Conservation (phyloP, 2,113 vertebrate species). For the Cariama cristata region DNA sequence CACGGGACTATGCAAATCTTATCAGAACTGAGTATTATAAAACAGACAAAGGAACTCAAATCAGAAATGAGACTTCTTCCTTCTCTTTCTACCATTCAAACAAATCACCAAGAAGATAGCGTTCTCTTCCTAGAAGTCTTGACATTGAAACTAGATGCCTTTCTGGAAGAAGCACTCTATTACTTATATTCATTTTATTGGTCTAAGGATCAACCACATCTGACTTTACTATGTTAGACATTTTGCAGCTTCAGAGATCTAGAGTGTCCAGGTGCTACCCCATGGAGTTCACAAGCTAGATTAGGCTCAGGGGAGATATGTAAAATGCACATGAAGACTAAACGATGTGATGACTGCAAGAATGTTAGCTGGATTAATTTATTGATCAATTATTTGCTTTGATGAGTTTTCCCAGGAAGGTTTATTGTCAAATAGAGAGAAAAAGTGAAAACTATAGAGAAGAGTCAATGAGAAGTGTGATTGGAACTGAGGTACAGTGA, state of each 20-base stretch:
- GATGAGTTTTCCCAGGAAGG: neutral
- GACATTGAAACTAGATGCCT: neutral
- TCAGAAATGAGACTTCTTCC: neutral
- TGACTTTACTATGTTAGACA: no score
- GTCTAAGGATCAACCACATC: neutral
- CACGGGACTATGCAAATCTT: neutral
- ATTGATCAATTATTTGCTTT: neutral
- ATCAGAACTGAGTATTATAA: neutral
- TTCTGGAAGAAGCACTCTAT: neutral
- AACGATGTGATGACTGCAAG: neutral
- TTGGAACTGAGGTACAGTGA: neutral
- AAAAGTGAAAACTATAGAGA: neutral
- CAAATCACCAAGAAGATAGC: neutral
- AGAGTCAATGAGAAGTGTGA: neutral
- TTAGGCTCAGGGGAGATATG: neutral
- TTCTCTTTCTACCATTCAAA: neutral
- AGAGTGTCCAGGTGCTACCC: neutral
- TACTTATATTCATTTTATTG: neutral
- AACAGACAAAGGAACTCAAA: neutral
- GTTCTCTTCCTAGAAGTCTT: neutral
- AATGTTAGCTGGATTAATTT: neutral
- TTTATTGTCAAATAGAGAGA: neutral
- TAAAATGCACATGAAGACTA: neutral
- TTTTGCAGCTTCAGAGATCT: neutral
- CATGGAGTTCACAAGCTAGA: neutral